Evolutionary conservation across 53 echinoderm and acorn worm genomes (phyloP).

Genomic region (Zoroaster sp.): DNA sequence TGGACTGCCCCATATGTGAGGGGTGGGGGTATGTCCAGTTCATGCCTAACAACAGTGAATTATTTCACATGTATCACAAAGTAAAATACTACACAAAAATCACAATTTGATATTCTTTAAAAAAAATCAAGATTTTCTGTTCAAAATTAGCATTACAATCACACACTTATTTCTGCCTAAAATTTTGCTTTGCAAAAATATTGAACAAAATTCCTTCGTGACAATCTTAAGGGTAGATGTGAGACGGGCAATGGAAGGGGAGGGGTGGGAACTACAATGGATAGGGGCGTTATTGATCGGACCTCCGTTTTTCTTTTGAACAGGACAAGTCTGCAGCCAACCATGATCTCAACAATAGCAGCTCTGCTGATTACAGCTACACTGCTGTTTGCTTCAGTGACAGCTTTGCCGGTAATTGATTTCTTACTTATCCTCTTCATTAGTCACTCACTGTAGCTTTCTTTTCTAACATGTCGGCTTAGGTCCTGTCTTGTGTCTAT

Average conservation of each 20-base stretch:
- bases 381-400: background rate
- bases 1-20: too few species aligned
- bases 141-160: too few species aligned
- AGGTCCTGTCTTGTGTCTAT: background rate
- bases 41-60: too few species aligned
- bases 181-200: too few species aligned
- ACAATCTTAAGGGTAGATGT: background rate
- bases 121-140: too few species aligned
- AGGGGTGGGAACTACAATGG: background rate
- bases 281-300: too few species aligned
- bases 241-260: background rate
- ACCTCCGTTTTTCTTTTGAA: background rate
- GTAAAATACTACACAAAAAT: too few species aligned
- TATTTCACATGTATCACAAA: too few species aligned
- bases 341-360: conserved; percentile 14
- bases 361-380: conserved; percentile 3
- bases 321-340: background rate
- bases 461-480: background rate
- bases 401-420: conserved; percentile 29
- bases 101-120: too few species aligned
- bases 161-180: too few species aligned
- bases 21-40: too few species aligned
- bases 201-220: too few species aligned
- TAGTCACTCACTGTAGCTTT: background rate
- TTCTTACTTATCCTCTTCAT: background rate